Evolutionary conservation across 2,797 vertebrate species (phyloP), one percentile per base, ranked within the genome.

Genomic region (Microhierax caerulescens): DNA sequence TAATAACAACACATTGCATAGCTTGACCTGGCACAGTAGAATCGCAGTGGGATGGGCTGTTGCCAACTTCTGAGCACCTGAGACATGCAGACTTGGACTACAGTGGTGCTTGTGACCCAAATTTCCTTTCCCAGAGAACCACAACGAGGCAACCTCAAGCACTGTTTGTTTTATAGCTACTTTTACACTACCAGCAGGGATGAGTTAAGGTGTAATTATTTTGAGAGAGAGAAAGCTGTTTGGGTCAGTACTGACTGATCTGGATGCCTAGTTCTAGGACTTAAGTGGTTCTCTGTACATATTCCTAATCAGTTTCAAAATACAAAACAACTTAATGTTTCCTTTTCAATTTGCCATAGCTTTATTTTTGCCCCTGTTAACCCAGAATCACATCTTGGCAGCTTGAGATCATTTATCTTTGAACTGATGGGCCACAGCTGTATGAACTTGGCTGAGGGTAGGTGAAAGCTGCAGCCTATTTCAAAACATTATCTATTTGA

Each of bases 241-340:
- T 3, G 3, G 24, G 12, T 69, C 65, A 65, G 24, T 84, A 76
- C 69, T 69, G 32, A 28, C 73, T 21, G 4, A 57, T 90, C 59
- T 78, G n/a, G 11, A 81, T 60, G 59, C 16, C 50, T 36, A 72
- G n/a, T 91, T 91, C 47, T 88, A 82, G 41, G 70, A 75, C 65
- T 82, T 90, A 41, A 47, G 37, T 74, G 56, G 8, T 13, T 92
- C 57, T 68, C 2, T 75, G 39, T 76, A 28, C 30, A 93, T 92
- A 83, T 32, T 21, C 60, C 65, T 88, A 56, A 92, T 54, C 51
- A 60, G 27, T 90, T 95, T 94, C 69, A 92, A 93, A 95, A 91
- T 72, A 85, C 50, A 75, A 94, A 96, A 53, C 51, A 60, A 76
- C 20, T 48, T 76, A 19, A 86, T 87, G 11, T 88, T 96, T 92